Evolutionary conservation across 2,797 vertebrate genomes (phyloP).

Genomic region (Craterocephalus amniculus): DNA sequence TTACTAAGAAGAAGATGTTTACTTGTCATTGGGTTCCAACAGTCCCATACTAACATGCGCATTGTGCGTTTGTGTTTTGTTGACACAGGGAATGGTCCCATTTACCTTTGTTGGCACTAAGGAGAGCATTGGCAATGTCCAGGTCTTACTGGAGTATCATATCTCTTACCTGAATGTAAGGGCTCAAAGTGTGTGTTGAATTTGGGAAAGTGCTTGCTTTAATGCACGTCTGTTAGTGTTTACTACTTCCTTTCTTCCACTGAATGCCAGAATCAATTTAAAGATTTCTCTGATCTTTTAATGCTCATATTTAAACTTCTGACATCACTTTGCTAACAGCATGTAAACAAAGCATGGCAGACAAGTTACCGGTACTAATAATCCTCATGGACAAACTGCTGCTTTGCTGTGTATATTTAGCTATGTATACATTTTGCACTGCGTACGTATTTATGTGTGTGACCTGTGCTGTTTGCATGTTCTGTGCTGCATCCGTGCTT

Average conservation of each 20-base stretch:
- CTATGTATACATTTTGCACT: slow-evolving; percentile 25
- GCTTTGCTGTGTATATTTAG: slow-evolving; percentile 25
- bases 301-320: background rate
- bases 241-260: slow-evolving; percentile 5
- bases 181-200: slow-evolving; percentile 4
- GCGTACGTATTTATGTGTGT: slow-evolving; percentile 13
- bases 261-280: slow-evolving; percentile 1
- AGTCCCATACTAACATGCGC: slow-evolving; percentile 57
- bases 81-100: slow-evolving; percentile 95
- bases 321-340: background rate
- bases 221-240: slow-evolving; percentile 8
- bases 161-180: slow-evolving; percentile 97
- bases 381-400: background rate
- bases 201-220: slow-evolving; percentile 5
- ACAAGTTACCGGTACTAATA: background rate
- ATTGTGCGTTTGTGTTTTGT: slow-evolving; percentile 59
- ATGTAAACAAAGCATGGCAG: background rate
- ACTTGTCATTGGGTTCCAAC: slow-evolving; percentile 1
- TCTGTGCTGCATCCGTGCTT: slow-evolving; percentile 19
- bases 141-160: slow-evolving; percentile 97
- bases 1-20: background rate
- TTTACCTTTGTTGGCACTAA: slow-evolving; percentile 99
- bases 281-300: background rate
- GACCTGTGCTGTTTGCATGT: slow-evolving; percentile 53
- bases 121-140: slow-evolving; percentile 97